phyloP scores from a whole-genome alignment of 1,140 invertebrate species.

The Bathynomus jamesi region DNA sequence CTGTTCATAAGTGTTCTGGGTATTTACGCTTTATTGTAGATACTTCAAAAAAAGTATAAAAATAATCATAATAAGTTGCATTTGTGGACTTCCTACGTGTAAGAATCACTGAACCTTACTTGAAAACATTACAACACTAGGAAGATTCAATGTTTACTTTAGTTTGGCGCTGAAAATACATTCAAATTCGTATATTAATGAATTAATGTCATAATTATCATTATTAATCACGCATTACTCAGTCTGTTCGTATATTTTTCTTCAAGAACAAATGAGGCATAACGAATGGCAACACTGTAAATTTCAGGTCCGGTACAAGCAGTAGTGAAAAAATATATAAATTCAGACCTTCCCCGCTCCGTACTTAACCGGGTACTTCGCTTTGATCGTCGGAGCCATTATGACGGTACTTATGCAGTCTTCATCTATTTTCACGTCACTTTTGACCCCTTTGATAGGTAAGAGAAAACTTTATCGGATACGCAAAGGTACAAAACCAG shows the following conservation, averaged over 20 bases:
- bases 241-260: no score
- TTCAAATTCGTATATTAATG: not conserved
- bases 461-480: no score
- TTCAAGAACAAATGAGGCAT: not conserved
- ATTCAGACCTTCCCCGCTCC: slow-evolving; percentile 48
- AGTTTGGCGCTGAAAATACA: slow-evolving; percentile 49
- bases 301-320: not conserved
- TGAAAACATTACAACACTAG: no score
- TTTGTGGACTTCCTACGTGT: no score
- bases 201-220: not conserved
- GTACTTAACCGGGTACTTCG: slow-evolving; percentile 51
- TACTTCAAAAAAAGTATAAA: no score
- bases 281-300: not conserved
- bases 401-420: slow-evolving; percentile 57
- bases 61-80: no score
- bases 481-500: no score
- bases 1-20: no score
- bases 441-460: slow-evolving; percentile 51
- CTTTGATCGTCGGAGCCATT: slow-evolving; percentile 51
- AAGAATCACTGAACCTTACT: no score
- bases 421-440: slow-evolving; percentile 57
- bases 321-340: slow-evolving; percentile 50
- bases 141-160: slow-evolving; percentile 48
- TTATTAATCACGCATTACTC: no score
- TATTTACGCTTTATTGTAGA: no score